Base-by-base conservation (phyloP, 2,888 invertebrate species). In the Axea sp. region DNA sequence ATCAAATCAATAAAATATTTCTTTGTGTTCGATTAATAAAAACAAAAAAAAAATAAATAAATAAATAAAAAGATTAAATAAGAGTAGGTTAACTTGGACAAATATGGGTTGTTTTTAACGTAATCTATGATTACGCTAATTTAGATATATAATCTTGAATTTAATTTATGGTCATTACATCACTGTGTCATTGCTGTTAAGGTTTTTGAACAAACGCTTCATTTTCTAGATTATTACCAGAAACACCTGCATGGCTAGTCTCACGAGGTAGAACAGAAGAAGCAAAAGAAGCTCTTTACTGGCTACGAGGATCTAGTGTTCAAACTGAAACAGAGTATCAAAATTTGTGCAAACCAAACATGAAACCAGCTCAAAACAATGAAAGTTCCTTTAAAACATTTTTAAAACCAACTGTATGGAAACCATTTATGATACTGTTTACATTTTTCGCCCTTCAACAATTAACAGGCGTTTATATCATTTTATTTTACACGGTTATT, bases 381-480 rank as follows among this genome's bases (percentile, higher is more conserved):
- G 19, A 30, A 5, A 78, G 77, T 15, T 37, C 82, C 1, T 69
- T 82, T 14, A 86, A 83, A 78, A 74, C 80, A 59, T 31, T 89
- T 76, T 57, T 78, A 68, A 84, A 88, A 47, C 88, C 91, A 4
- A 90, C 89, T 72, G 92, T 92, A 0, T 87, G 93, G 75, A 93
- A 92, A 81, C 93, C 94, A 0, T 93, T 93, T 84, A 83, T 90
- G 1, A 89, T 93, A 14, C 87, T 93, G 0, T 89, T 93, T 1
- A 84, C 90, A 0, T 93, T 93, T 87, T 91, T 93, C 81, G 86
- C 92, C 5, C 90, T 92, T 77, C 93, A 94, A 89, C 93, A 93
- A 83, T 89, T 93, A 81, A 92, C 92, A 0, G 93, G 93, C 0
- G 92, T 93, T 51, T 94, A 94, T 85, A 90, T 93, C 0, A 92